A percentile compares a stretch with the other conserved stretches of the same genome.
Evolutionary conservation across 2,888 invertebrate genomes (phyloP).

Genomic region (Terebella lapidaria): DNA sequence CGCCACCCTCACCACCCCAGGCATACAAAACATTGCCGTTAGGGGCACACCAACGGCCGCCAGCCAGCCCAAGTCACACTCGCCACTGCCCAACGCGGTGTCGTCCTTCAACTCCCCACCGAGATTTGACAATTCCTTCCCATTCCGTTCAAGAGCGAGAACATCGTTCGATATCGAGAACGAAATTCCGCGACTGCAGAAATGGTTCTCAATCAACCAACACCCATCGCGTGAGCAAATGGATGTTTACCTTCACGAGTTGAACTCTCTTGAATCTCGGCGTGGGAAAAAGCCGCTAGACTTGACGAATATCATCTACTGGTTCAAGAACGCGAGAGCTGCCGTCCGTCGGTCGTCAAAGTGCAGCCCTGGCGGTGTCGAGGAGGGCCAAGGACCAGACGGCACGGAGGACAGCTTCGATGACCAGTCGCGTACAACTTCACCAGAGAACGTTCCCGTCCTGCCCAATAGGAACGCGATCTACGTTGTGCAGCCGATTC

Average conservation of each 20-base stretch:
- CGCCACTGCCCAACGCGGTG: neutral
- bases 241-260: slow-evolving; percentile 87
- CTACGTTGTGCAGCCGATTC: slow-evolving; percentile 36
- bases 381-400: neutral
- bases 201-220: slow-evolving; percentile 95
- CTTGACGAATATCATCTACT: slow-evolving; percentile 83
- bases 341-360: slow-evolving; percentile 67
- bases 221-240: slow-evolving; percentile 96
- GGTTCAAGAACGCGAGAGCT: slow-evolving; percentile 93
- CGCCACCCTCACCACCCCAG: slow-evolving; percentile 23
- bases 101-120: neutral
- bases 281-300: slow-evolving; percentile 85
- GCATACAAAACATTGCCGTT: neutral
- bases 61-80: slow-evolving; percentile 6
- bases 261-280: slow-evolving; percentile 83
- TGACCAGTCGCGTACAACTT: neutral
- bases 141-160: slow-evolving; percentile 66
- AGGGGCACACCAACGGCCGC: slow-evolving; percentile 16
- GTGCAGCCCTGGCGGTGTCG: neutral
- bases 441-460: slow-evolving; percentile 33
- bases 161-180: slow-evolving; percentile 95
- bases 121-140: slow-evolving; percentile 5
- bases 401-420: neutral
- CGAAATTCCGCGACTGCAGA: slow-evolving; percentile 89
- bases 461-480: slow-evolving; percentile 50